Conservation (phyloP, 1,140 invertebrate species). For the Thaumatotibia leucotreta region DNA sequence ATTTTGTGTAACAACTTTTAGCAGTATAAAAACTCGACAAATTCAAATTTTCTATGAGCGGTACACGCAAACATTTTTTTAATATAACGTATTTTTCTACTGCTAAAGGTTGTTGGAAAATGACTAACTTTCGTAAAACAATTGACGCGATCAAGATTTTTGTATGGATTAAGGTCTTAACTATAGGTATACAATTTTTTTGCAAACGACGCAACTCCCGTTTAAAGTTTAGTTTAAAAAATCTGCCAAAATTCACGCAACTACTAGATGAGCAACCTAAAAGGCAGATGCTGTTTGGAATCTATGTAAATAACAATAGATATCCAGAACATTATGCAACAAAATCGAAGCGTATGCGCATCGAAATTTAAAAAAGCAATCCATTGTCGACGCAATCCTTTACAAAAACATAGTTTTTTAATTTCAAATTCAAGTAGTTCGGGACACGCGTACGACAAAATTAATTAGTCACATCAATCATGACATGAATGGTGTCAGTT, state of each 20-base stretch:
- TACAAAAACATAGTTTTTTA: constrained; percentile 36
- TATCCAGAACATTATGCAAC: background rate
- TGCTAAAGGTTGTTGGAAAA: too few species aligned
- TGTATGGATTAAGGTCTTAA: too few species aligned
- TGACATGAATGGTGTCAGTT: constrained; percentile 57
- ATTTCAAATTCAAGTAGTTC: constrained; percentile 59
- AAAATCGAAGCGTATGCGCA: constrained; percentile 3
- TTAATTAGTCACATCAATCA: constrained; percentile 75
- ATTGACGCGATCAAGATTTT: too few species aligned
- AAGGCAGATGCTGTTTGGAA: background rate
- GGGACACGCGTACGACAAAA: constrained; percentile 54
- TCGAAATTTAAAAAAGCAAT: constrained; percentile 31
- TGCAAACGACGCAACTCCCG: too few species aligned
- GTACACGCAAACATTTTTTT: too few species aligned
- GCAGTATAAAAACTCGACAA: too few species aligned
- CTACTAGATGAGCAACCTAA: background rate
- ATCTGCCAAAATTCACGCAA: background rate
- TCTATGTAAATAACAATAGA: background rate
- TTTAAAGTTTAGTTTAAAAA: too few species aligned
- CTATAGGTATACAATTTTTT: too few species aligned
- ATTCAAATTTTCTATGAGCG: too few species aligned
- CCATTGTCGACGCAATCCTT: constrained; percentile 23
- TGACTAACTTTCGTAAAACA: too few species aligned
- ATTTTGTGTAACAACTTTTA: too few species aligned
- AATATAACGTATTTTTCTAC: too few species aligned